Evolutionary conservation across 2,888 invertebrate species (phyloP), one percentile per base, ranked within the genome.

Genomic region (Gerosis bhagava): DNA sequence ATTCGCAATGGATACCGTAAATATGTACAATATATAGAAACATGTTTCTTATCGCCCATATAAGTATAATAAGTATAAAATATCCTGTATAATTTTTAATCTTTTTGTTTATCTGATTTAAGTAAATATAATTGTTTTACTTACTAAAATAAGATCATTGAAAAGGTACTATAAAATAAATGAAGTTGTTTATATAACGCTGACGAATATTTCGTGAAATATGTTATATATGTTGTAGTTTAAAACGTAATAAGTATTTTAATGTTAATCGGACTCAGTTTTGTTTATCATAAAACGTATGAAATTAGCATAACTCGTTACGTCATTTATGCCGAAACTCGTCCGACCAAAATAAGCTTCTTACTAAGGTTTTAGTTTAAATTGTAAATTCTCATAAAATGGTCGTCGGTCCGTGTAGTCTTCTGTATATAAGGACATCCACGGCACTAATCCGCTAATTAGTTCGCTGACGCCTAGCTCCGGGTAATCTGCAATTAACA

Each of bases 301-400:
- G 29, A 22, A 36, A 45, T 45, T 45, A 37, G 36, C 44, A 45
- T 45, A 45, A 37, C 29, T 45, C 37, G 44, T 37, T 36, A 24
- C 29, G 29, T 37, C 45, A 24, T 45, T 44, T 44, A 44, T 44
- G 44, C 36, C 22, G 29, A 36, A 44, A 44, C 24, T 36, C 44
- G 44, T 44, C 24, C 28, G 29, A 36, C 44, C 44, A 44, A 44
- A 44, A 45, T 37, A 45, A 45, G 37, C 36, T 37, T 13, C 45
- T 45, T 17, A 37, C 28, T 22, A 16, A 16, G 36, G 37, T 36
- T 44, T 29, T 36, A 44, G 36, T 44, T 44, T 36, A 22, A 44
- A 44, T 44, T 44, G 15, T 36, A 44, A 44, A 44, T 36, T 44
- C 43, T 28, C 28, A 36, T 35, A 36, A 35, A 35, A 44, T 43